phyloP scores from a whole-genome alignment of 2,113 vertebrate genomes.

The Coracopsis vasa region DNA sequence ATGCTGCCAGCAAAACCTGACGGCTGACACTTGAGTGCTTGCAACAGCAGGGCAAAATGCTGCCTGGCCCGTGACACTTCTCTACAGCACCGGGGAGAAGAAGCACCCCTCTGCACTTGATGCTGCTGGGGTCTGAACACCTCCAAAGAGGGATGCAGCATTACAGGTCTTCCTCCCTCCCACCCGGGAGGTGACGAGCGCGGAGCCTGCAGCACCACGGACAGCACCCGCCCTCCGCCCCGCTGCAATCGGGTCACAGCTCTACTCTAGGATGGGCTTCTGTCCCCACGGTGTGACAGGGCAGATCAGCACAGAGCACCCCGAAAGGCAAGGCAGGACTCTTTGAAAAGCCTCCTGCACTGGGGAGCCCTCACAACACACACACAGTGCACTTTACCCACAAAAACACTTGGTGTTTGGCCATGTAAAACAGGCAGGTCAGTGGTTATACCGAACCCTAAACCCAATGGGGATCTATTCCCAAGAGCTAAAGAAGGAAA shows the following conservation, averaged over 20 bases:
- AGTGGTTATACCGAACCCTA: accelerated
- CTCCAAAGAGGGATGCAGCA: accelerated
- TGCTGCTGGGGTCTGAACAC: background rate
- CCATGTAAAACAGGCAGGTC: accelerated
- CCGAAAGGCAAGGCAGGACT: background rate
- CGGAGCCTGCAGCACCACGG: background rate
- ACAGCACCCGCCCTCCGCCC: background rate
- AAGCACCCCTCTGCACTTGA: accelerated
- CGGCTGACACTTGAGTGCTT: background rate
- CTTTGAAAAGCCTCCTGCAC: background rate
- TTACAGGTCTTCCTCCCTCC: background rate
- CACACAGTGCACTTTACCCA: accelerated
- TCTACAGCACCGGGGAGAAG: accelerated
- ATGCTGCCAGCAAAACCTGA: background rate
- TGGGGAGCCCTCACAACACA: accelerated
- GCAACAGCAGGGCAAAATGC: background rate
- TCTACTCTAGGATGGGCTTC: accelerated
- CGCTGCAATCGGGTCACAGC: accelerated
- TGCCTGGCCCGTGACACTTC: background rate
- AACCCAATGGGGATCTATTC: accelerated
- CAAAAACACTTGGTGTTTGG: background rate
- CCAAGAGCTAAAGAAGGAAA: background rate
- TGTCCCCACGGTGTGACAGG: accelerated
- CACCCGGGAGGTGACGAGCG: background rate
- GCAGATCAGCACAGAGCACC: accelerated